phyloP scores from a whole-genome alignment of 2,888 invertebrate genomes.

The Amblyjoppa proteus region DNA sequence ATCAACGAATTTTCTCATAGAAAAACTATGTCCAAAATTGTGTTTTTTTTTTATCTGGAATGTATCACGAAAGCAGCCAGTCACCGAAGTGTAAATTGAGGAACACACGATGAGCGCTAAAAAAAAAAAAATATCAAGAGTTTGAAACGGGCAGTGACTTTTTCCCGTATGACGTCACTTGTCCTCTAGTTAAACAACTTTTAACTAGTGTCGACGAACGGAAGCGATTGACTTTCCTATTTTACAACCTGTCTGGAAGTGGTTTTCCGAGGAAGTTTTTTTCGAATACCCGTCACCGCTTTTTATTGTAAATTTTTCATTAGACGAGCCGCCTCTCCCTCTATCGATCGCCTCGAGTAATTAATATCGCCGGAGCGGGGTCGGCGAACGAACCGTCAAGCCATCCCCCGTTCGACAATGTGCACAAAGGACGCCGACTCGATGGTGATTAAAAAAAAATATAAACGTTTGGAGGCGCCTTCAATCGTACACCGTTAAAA shows the following conservation, averaged over 20 bases:
- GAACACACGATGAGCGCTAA: too few relatives aligned
- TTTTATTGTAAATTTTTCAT: constrained; percentile 54
- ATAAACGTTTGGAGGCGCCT: neutral
- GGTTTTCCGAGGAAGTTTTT: constrained; percentile 5
- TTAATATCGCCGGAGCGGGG: constrained; percentile 49
- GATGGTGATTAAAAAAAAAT: constrained; percentile 25
- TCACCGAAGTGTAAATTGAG: too few relatives aligned
- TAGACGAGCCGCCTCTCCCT: constrained; percentile 3
- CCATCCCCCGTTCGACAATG: constrained; percentile 5
- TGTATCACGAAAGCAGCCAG: too few relatives aligned
- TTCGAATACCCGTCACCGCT: neutral
- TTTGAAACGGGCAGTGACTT: too few relatives aligned
- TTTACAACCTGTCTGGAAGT: neutral
- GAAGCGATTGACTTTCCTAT: constrained; percentile 5
- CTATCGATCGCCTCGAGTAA: constrained; percentile 51
- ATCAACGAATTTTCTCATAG: too few relatives aligned
- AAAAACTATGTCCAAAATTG: too few relatives aligned
- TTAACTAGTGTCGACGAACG: neutral
- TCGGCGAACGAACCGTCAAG: constrained; percentile 34
- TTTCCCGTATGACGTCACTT: too few relatives aligned
- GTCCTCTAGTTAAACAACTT: too few relatives aligned
- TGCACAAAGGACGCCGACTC: constrained; percentile 29
- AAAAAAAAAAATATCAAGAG: too few relatives aligned
- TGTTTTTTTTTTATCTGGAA: too few relatives aligned
- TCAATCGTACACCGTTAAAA: too few relatives aligned